These are phyloP conservation scores for Sander vitreus DNA, from an alignment of 2,113 vertebrate genomes.

Conservation along the genomic window DNA sequence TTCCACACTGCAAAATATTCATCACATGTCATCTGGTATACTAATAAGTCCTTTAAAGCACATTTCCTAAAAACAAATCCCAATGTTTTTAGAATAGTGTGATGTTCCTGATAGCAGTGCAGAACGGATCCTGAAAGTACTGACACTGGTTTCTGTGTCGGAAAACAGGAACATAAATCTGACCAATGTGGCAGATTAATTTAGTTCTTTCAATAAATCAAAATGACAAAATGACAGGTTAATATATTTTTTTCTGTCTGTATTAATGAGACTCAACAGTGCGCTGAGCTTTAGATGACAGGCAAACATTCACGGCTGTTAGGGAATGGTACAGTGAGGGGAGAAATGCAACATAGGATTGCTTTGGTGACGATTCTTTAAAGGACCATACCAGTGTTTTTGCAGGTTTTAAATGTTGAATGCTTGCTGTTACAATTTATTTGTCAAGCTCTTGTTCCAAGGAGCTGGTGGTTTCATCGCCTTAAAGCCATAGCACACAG, in stretches of 20 bases:
- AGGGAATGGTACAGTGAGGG: neutral
- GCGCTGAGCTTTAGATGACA: neutral
- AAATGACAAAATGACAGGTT: neutral
- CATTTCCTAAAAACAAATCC: neutral
- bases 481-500: neutral
- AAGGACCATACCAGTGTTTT: neutral
- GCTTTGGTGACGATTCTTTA: neutral
- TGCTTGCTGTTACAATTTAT: no score
- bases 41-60: neutral
- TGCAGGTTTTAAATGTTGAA: no score
- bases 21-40: neutral
- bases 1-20: slow-evolving; percentile 15
- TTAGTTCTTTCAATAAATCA: no score
- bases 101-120: neutral
- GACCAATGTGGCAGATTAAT: neutral
- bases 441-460: neutral
- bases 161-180: neutral
- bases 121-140: neutral
- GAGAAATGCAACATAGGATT: neutral
- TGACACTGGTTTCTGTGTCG: neutral
- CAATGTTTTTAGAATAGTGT: neutral
- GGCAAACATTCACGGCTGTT: neutral
- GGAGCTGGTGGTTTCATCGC: neutral
- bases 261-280: neutral
- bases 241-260: neutral